Conservation (phyloP, 2,888 invertebrate species). For the Euplagia quadripunctaria region DNA sequence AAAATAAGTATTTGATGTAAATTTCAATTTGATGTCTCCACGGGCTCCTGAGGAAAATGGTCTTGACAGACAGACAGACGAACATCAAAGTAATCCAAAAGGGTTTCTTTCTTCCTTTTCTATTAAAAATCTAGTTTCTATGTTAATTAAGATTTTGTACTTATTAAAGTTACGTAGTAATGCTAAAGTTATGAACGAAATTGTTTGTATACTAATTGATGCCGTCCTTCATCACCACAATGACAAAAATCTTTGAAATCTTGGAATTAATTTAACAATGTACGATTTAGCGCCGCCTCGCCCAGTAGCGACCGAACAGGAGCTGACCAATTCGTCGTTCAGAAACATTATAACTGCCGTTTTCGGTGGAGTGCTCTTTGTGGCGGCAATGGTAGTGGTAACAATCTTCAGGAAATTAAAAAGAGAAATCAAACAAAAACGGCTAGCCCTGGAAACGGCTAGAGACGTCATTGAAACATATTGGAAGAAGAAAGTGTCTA, state of each 20-base stretch:
- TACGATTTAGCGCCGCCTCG: conserved; percentile 67
- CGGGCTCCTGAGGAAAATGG: too few species aligned
- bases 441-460: conserved; percentile 92
- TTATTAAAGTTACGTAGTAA: too few species aligned
- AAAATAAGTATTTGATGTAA: too few species aligned
- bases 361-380: conserved; percentile 87
- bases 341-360: conserved; percentile 88
- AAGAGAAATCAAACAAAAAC: conserved; percentile 93
- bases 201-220: too few species aligned
- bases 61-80: too few species aligned
- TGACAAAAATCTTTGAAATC: neutral
- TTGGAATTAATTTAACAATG: neutral
- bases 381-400: conserved; percentile 87
- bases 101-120: too few species aligned
- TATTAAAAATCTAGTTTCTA: too few species aligned
- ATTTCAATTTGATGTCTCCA: too few species aligned
- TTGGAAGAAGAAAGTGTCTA: conserved; percentile 96
- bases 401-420: conserved; percentile 91
- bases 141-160: too few species aligned
- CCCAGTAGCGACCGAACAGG: conserved; percentile 72
- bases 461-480: conserved; percentile 93
- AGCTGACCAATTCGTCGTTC: conserved; percentile 79
- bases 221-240: too few species aligned
- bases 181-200: too few species aligned
- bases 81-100: too few species aligned